These are phyloP conservation scores for Slavum lentiscoides DNA, from an alignment of 2,888 invertebrate genomes.

Conservation along the genomic window DNA sequence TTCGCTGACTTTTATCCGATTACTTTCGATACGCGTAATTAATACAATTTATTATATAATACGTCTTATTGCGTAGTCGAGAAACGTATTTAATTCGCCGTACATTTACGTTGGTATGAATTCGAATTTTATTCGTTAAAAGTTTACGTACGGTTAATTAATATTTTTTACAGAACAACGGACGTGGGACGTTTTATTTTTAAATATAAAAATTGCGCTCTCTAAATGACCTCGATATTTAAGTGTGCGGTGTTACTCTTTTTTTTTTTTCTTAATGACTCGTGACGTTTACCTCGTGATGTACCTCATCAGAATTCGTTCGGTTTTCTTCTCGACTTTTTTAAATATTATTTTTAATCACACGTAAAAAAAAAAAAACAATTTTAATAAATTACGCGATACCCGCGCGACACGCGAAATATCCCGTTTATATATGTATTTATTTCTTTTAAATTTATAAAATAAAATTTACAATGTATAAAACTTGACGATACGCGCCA, in stretches of 20 bases:
- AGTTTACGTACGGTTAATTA: slow-evolving; percentile 17
- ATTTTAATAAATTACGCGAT: too few relatives aligned
- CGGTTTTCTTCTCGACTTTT: neutral
- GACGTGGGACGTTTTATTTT: slow-evolving; percentile 12
- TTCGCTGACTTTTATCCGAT: too few relatives aligned
- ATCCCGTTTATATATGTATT: too few relatives aligned
- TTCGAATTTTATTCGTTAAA: neutral
- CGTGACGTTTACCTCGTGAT: slow-evolving; percentile 17
- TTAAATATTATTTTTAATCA: slow-evolving; percentile 9
- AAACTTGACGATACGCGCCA: too few relatives aligned
- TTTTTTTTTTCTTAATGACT: slow-evolving; percentile 10
- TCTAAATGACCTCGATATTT: slow-evolving; percentile 36
- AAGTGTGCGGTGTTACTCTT: neutral
- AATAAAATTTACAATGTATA: too few relatives aligned
- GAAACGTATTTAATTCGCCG: neutral
- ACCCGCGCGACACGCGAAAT: neutral
- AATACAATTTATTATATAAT: too few relatives aligned
- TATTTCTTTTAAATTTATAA: too few relatives aligned
- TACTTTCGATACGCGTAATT: too few relatives aligned
- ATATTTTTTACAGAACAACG: neutral
- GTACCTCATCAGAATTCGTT: neutral
- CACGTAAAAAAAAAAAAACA: too few relatives aligned
- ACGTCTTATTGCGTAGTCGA: neutral
- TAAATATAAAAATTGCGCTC: slow-evolving; percentile 10
- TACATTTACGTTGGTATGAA: too few relatives aligned